Conservation (phyloP, 2,888 invertebrate genomes). For the Megalurothrips usitatus region DNA sequence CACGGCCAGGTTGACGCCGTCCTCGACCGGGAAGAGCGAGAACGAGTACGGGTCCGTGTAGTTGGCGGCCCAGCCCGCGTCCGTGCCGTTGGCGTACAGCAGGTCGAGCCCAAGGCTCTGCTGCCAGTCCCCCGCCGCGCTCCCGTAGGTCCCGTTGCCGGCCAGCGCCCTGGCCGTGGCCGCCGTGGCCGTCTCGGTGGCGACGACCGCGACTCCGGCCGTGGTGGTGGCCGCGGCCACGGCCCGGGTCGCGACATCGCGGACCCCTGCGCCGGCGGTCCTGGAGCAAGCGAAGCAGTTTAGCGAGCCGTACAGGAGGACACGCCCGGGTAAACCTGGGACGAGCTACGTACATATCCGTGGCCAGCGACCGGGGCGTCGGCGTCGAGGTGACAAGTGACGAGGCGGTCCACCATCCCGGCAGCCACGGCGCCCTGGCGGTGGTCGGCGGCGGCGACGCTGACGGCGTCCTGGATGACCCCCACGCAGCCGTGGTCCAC, state of each 20-base stretch:
- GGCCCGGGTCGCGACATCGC: not conserved
- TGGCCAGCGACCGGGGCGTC: not conserved
- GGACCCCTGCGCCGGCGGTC: not conserved
- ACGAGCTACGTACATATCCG: not conserved
- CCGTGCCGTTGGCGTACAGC: not conserved
- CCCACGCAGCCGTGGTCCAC: not conserved
- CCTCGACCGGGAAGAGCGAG: constrained; percentile 11
- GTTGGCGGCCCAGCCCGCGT: constrained; percentile 1
- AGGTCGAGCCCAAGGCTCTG: not conserved
- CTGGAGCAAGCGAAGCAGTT: not conserved
- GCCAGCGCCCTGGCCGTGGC: not conserved
- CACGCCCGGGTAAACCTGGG: not conserved
- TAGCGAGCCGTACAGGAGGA: not conserved
- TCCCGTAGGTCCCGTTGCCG: not conserved
- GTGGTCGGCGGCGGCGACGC: not conserved
- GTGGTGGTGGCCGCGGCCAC: not conserved
- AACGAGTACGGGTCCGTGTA: constrained; percentile 13
- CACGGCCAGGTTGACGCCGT: constrained; percentile 16
- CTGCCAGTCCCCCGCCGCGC: not conserved
- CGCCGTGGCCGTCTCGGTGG: not conserved
- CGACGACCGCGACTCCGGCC: not conserved
- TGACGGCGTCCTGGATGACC: not conserved
- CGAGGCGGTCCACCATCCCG: not conserved
- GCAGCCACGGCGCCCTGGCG: not conserved
- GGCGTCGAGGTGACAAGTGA: not conserved